Evolutionary conservation across 1,140 invertebrate species (phyloP), one percentile per base, ranked within the genome.

Genomic region (Lasioglossum baleicum): DNA sequence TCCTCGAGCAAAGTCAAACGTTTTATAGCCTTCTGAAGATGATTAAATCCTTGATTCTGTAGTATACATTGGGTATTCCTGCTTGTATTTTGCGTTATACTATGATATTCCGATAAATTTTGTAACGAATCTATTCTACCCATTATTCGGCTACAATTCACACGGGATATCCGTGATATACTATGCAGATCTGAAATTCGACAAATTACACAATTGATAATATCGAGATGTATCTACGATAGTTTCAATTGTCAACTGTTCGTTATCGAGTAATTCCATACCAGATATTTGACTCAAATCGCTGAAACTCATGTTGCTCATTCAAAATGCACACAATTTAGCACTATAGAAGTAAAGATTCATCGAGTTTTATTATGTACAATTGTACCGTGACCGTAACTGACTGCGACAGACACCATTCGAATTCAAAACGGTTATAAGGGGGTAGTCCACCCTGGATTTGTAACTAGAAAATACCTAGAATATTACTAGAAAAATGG

Each of bases 251-350:
- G 17, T 35, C 7, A 20, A 56, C 69, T 51, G 42, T 44, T 58
- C 48, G 51, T 63, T n/a, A 67, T 26, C 8, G 42, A 48, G 1
- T 64, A 26, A 73, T 74, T 61, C 67, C 31, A 83, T 82, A 89
- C 89, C 86, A n/a, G 86, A 88, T 60, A 89, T 73, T 31, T 84
- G 76, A 73, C 84, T 88, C 17, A 83, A 73, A 81, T 90, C 88
- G 22, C 70, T 80, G 20, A 84, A 84, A 58, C 75, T 87, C 87
- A 89, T 89, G n/a, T 40, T 83, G 15, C 58, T 3, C 11, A 13
- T n/a, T 42, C 26, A 10, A 13, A 53, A 44, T 56, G 31, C 11
- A n/a, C 44, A n/a, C 7, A 10, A 60, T 7, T 22, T 44, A 2
- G 44, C 42, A 15, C 15, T 8, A 13, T 51, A 13, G 3, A 56